phyloP scores from a whole-genome alignment of 2,888 invertebrate species.

The Thelaira solivaga region DNA sequence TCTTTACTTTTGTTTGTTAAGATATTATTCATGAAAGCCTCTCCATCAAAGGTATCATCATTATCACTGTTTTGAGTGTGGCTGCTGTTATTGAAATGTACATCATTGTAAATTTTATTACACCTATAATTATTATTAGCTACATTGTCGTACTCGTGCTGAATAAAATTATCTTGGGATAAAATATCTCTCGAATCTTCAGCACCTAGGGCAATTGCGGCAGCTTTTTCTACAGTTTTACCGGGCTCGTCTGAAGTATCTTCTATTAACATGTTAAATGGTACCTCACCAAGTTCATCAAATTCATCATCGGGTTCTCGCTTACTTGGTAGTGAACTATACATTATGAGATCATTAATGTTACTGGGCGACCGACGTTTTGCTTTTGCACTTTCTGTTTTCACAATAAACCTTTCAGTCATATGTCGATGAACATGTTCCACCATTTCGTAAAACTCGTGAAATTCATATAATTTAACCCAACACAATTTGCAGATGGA shows the following conservation, averaged over 20 bases:
- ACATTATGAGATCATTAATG: conserved; percentile 39
- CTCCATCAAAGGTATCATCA: conserved; percentile 53
- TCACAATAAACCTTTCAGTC: conserved; percentile 70
- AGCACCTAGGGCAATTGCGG: conserved; percentile 50
- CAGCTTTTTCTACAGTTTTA: conserved; percentile 44
- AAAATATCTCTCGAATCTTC: conserved; percentile 33
- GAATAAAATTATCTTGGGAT: conserved; percentile 24
- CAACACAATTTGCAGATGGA: conserved; percentile 69
- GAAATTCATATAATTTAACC: conserved; percentile 56
- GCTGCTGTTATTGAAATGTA: background rate
- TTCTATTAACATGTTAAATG: conserved; percentile 53
- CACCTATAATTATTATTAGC: background rate
- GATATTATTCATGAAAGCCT: conserved; percentile 59
- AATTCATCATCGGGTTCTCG: conserved; percentile 52
- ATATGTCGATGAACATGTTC: conserved; percentile 66
- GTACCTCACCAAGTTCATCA: conserved; percentile 45
- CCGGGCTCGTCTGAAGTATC: conserved; percentile 48
- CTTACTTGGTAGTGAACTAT: conserved; percentile 37
- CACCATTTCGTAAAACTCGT: conserved; percentile 60
- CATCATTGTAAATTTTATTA: conserved; percentile 2
- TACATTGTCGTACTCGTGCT: conserved; percentile 1
- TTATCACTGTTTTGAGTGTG: conserved; percentile 31
- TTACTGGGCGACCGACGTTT: conserved; percentile 12
- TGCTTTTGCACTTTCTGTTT: conserved; percentile 47
- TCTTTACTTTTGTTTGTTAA: conserved; percentile 44